Base-by-base conservation (phyloP, 2,113 vertebrate species). In the Neodontobutis hainanensis region DNA sequence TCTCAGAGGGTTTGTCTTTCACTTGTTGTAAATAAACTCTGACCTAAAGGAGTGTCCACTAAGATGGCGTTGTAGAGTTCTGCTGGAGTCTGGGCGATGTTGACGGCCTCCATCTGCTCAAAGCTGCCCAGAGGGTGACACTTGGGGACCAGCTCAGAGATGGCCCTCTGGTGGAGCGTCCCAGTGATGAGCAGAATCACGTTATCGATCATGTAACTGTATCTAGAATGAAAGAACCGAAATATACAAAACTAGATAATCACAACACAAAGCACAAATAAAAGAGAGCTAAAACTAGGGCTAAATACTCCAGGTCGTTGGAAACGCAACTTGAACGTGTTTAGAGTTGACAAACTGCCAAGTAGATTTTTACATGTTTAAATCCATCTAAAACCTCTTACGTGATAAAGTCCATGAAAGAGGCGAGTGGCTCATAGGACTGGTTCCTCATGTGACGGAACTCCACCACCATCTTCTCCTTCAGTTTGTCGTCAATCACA, bases 181-280 rank as follows among this genome's bases (percentile, higher is more conserved):
- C 97, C 97, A 2, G 97, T 99, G 88, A 99, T 99, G 64, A 99
- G 94, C 71, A 99, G 92, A 87, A 99, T 99, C 78, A 99, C 97
- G 0, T 99, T 99, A 88, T 99, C 97, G 0, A 99, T 99, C 97
- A 99, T 99, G 75, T 99, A 99, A 91, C 97, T 99, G 92, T 99
- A 99, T 73, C 97, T 99, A 72, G 44, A 10, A 34, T 1, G 19
- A 27, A 46, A 11, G 38, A 46, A 11, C 2, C 14, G 10, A 32
- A 6, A 6, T 6, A 11, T 8, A 53, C 27, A 32, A 11, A 10
- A 11, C 11, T 32, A 7, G 34, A 10, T 34, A 19, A 53, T 34
- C 9, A 5, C 27, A 53, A 4, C 32, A 35, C 5, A 34, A 5
- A 35, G 6, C 42, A 43, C 42, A 43, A 43, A 27, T 27, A 27